Evolutionary conservation across 92 coral and sea anemone species (phyloP).

Genomic region (Ricordea florida): DNA sequence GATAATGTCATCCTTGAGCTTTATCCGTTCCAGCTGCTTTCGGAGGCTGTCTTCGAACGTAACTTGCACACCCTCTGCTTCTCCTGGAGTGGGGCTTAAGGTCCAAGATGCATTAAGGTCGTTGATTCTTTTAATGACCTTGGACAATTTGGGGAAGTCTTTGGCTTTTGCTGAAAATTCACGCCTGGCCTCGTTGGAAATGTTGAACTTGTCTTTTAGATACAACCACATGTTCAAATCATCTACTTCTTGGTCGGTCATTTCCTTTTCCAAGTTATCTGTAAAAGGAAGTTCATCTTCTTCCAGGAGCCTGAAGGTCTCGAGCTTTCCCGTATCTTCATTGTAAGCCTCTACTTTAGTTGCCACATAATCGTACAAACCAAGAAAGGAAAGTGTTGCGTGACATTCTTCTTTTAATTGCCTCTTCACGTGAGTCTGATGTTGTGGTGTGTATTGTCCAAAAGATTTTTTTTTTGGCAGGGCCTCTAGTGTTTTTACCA

Average conservation of each 20-base stretch:
- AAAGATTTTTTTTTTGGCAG: conserved; percentile 20
- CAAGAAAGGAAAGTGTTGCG: conserved; percentile 60
- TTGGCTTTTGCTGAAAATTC: not conserved
- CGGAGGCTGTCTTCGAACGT: not conserved
- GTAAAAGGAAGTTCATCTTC: conserved; percentile 5
- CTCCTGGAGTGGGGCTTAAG: not conserved
- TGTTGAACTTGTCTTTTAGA: not conserved
- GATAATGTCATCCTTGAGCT: not conserved
- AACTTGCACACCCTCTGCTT: not conserved
- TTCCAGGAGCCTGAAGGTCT: conserved; percentile 40
- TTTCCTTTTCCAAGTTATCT: not conserved
- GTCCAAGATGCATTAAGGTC: not conserved
- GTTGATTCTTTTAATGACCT: not conserved
- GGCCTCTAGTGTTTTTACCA: not conserved
- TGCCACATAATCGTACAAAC: conserved; percentile 45
- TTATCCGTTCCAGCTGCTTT: conserved; percentile 4
- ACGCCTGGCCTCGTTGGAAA: not conserved
- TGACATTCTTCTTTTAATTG: conserved; percentile 44
- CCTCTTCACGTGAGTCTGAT: conserved; percentile 20
- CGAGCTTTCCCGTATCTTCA: conserved; percentile 15
- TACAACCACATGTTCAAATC: conserved; percentile 41
- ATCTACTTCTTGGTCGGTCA: conserved; percentile 34
- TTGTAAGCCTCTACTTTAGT: conserved; percentile 63
- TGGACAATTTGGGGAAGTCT: not conserved
- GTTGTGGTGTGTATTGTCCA: conserved; percentile 14